Percentiles rank a stretch among this genome's conserved stretches.
phyloP scores from a whole-genome alignment of 2,888 invertebrate genomes.

The Melanchra persicariae region DNA sequence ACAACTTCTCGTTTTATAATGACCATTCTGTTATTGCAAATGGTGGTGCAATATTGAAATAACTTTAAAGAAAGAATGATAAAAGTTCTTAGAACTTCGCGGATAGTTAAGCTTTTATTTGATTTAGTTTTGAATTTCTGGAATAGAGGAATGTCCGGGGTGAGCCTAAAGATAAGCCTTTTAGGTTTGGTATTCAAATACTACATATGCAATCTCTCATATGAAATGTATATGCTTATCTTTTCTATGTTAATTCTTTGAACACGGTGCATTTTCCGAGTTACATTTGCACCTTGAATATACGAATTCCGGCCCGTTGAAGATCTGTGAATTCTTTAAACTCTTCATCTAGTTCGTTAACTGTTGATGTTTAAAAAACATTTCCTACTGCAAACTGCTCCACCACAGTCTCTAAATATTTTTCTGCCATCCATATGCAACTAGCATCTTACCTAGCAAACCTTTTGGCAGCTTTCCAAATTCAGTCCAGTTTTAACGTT shows the following conservation, averaged over 20 bases:
- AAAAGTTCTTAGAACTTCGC: background rate
- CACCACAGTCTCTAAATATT: constrained; percentile 13
- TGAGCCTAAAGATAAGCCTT: background rate
- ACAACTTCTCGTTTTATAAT: constrained; percentile 28
- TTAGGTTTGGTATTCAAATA: background rate
- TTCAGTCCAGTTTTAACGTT: constrained; percentile 45
- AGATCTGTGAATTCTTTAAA: background rate
- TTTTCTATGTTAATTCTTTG: background rate
- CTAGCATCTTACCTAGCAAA: constrained; percentile 32
- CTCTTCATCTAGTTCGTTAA: background rate
- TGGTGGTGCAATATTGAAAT: constrained; percentile 16
- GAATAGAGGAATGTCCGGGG: background rate
- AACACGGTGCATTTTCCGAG: no score
- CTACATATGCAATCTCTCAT: background rate
- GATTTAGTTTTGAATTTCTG: background rate
- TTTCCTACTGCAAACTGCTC: constrained; percentile 6
- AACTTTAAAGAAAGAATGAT: background rate
- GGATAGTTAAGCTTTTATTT: background rate
- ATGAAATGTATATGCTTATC: background rate
- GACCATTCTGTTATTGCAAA: constrained; percentile 20
- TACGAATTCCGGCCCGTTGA: background rate
- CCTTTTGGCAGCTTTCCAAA: constrained; percentile 49
- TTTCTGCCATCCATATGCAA: constrained; percentile 31
- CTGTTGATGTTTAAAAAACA: background rate
- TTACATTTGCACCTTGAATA: background rate